Base-by-base conservation (phyloP, 2,888 invertebrate species). In the Lamproptera curius region DNA sequence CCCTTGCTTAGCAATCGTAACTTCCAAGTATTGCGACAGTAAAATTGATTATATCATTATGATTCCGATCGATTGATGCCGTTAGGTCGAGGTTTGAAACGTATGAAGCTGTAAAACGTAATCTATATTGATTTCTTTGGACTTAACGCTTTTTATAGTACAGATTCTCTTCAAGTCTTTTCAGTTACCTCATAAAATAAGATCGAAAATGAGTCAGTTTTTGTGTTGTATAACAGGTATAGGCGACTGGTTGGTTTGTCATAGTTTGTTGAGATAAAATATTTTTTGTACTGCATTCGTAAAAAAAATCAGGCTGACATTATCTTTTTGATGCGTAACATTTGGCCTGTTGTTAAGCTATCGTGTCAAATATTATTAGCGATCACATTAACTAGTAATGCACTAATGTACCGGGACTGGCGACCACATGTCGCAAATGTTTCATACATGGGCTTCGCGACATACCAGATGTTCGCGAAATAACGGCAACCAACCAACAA, bases 391-490 rank as follows among this genome's bases (percentile, higher is more conserved):
- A 47, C 46, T 40, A 40, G 28, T 40, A 26, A 47, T 66, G 70
- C 66, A 59, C 8, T 43, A 43, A 43, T 39, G 58, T 65, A 59
- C 59, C 56, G 63, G 65, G 80, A 72, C 69, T 85, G 85, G 77
- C 70, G 61, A 62, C 80, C 85, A 86, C 76, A 85, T 86, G 85
- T 81, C 69, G 71, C 70, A 65, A 70, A 62, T 63, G 58, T 62
- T 60, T 63, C 61, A 68, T 68, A 71, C 70, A 64, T 71, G 66
- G 67, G 70, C 73, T 76, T 72, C 65, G 72, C 75, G 54, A 74
- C 68, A 67, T 60, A 62, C 78, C 86, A 86, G 76, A 85, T 86
- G 86, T 73, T 70, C 23, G 59, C 67, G 75, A 73, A 73, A 73
- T 75, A 76, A 65, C 76, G 73, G 62, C 75, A 72, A 58, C 53